phyloP scores from a whole-genome alignment of 2,888 invertebrate species.

The Temnothorax ravouxi region DNA sequence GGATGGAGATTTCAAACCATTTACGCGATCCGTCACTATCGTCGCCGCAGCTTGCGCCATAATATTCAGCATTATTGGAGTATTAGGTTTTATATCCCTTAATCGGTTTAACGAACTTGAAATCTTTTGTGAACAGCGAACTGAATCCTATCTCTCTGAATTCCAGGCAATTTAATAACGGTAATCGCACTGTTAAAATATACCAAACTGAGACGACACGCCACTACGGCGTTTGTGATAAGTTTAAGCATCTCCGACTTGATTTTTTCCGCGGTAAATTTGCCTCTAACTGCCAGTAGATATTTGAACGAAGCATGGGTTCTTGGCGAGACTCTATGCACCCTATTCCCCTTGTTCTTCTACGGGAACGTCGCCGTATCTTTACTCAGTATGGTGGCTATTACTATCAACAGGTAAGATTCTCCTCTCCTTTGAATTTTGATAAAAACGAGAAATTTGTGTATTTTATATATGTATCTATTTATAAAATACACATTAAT shows the following conservation, averaged over 20 bases:
- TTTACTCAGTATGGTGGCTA: slow-evolving; percentile 95
- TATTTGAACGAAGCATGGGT: slow-evolving; percentile 94
- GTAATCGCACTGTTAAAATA: slow-evolving; percentile 93
- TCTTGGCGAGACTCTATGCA: slow-evolving; percentile 92
- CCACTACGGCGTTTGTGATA: slow-evolving; percentile 95
- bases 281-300: slow-evolving; percentile 94
- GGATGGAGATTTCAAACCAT: slow-evolving; percentile 81
- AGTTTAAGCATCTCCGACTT: slow-evolving; percentile 95
- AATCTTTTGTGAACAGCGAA: background rate
- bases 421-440: background rate
- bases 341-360: slow-evolving; percentile 95
- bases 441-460: background rate
- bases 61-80: slow-evolving; percentile 92
- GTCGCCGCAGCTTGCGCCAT: slow-evolving; percentile 93
- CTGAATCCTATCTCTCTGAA: slow-evolving; percentile 52
- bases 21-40: slow-evolving; percentile 92
- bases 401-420: slow-evolving; percentile 93
- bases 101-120: background rate
- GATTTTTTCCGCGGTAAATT: slow-evolving; percentile 93
- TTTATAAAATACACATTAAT: background rate
- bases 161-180: slow-evolving; percentile 94
- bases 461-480: no score
- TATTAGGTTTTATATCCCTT: slow-evolving; percentile 87
- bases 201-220: slow-evolving; percentile 93
- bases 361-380: slow-evolving; percentile 96